These are phyloP conservation scores for Strongylocentrotus purpuratus DNA, from an alignment of 35 echinoderm and acorn worm genomes.

Conservation along the genomic window DNA sequence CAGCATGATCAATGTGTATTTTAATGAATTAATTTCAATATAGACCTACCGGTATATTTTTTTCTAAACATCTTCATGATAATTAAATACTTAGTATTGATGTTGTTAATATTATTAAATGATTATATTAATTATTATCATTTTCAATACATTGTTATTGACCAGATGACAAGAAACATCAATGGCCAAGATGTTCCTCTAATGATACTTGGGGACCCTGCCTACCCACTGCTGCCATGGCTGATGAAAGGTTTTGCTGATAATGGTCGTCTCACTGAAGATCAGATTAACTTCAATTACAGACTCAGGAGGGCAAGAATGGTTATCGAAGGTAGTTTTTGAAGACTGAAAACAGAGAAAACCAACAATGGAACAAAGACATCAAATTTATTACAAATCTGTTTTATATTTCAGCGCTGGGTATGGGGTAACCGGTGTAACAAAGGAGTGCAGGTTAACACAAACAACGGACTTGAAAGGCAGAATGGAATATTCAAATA, in stretches of 20 bases:
- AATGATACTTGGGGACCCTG: constrained; percentile 72
- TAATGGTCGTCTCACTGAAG: neutral
- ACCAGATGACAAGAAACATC: constrained; percentile 36
- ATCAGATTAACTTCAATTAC: constrained; percentile 46
- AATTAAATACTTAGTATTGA: no score
- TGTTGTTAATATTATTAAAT: neutral
- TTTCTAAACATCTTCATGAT: no score
- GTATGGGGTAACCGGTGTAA: no score
- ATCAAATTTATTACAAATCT: no score
- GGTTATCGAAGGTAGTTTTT: constrained; percentile 67
- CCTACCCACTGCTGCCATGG: constrained; percentile 56
- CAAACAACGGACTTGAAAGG: no score
- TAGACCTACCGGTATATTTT: no score
- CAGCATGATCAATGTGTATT: no score
- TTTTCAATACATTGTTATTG: neutral
- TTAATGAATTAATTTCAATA: no score
- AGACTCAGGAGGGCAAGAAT: constrained; percentile 52
- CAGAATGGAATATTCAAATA: no score
- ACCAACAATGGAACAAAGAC: no score
- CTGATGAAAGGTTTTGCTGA: constrained; percentile 68
- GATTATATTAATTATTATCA: neutral
- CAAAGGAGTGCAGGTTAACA: no score
- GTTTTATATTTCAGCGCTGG: neutral
- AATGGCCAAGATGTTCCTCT: constrained; percentile 60
- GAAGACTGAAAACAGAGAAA: constrained; percentile 40